A percentile compares a stretch with the other conserved stretches of the same genome.
Evolutionary conservation across 2,797 vertebrate genomes (phyloP).

Genomic region (Premnoplex brunnescens): DNA sequence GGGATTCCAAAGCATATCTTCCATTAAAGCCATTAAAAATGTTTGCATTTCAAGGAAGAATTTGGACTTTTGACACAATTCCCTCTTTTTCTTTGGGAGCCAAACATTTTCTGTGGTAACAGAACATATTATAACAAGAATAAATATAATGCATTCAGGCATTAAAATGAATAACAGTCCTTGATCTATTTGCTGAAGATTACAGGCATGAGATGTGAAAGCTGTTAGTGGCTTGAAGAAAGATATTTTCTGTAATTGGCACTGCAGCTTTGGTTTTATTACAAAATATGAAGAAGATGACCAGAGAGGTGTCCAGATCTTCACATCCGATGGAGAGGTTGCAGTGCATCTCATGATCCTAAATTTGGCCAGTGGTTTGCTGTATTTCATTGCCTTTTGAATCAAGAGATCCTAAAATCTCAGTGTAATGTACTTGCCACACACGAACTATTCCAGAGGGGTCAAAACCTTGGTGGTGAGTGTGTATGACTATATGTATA

Average conservation of each 20-base stretch:
- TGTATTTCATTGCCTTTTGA: neutral
- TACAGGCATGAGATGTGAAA: slow-evolving; percentile 39
- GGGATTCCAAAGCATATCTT: slow-evolving; percentile 33
- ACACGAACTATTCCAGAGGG: neutral
- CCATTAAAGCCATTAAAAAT: slow-evolving; percentile 37
- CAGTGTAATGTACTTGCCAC: neutral
- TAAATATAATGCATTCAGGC: slow-evolving; percentile 60
- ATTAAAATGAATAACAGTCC: slow-evolving; percentile 64
- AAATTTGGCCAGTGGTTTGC: neutral
- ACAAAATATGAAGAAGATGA: neutral
- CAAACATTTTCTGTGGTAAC: slow-evolving; percentile 58
- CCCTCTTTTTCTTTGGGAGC: slow-evolving; percentile 40
- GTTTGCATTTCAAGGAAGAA: slow-evolving; percentile 40
- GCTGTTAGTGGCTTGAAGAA: slow-evolving; percentile 33
- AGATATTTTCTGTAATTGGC: neutral
- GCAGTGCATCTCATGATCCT: neutral
- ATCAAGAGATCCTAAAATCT: neutral
- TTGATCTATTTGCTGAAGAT: slow-evolving; percentile 52
- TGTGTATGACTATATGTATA: neutral
- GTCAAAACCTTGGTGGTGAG: neutral
- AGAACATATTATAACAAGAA: slow-evolving; percentile 44
- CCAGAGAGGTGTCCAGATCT: neutral
- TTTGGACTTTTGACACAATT: slow-evolving; percentile 49
- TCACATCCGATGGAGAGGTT: neutral
- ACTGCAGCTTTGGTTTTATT: neutral